These are phyloP conservation scores for Nebria brevicollis DNA, from an alignment of 2,888 invertebrate species.

Conservation along the genomic window DNA sequence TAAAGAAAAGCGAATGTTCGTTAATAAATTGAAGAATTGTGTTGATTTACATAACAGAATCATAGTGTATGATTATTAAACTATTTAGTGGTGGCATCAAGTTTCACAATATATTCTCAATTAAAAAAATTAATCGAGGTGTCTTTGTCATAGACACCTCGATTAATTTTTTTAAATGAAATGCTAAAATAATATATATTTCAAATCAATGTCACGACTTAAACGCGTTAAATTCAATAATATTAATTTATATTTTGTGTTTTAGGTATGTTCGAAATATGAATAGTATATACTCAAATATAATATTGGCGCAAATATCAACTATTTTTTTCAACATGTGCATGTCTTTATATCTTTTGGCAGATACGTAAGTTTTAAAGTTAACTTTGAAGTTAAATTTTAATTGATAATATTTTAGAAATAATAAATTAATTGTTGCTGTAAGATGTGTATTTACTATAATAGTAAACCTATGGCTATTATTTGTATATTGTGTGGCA, in stretches of 20 bases:
- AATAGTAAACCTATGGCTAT: background rate
- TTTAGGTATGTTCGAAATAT: background rate
- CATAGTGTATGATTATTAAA: background rate
- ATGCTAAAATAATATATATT: too few relatives aligned
- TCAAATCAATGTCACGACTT: background rate
- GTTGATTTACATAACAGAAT: slow-evolving; percentile 15
- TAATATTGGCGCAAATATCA: slow-evolving; percentile 3
- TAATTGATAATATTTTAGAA: background rate
- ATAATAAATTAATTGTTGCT: background rate
- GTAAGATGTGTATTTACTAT: background rate
- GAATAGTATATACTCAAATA: background rate
- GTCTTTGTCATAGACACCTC: too few relatives aligned
- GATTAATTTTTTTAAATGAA: too few relatives aligned
- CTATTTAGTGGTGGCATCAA: too few relatives aligned
- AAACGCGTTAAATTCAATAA: background rate
- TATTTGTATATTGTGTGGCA: slow-evolving; percentile 9
- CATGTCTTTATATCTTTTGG: slow-evolving; percentile 9
- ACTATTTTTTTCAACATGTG: slow-evolving; percentile 8
- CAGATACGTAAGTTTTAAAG: slow-evolving; percentile 3
- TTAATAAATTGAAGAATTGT: slow-evolving; percentile 25
- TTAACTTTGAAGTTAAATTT: background rate
- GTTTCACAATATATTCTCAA: too few relatives aligned
- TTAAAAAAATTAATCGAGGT: too few relatives aligned
- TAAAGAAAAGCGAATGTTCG: slow-evolving; percentile 17
- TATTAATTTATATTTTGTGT: background rate